Conservation (phyloP, 2,113 vertebrate genomes). For the Lonchura striata region DNA sequence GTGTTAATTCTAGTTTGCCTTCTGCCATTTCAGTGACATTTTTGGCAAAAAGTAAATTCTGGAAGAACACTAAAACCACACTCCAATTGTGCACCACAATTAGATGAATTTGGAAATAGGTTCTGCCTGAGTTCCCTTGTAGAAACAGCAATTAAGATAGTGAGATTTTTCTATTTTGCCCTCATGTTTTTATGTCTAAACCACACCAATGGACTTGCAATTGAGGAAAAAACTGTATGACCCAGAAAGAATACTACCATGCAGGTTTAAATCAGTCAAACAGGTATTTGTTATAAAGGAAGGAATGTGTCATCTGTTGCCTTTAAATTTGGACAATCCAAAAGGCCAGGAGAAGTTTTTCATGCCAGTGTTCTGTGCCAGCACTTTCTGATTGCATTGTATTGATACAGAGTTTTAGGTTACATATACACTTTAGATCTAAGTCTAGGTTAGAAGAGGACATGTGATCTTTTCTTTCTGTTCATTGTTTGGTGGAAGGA, state of each 20-base stretch:
- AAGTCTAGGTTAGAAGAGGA: neutral
- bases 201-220: neutral
- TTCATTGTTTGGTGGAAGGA: neutral
- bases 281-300: neutral
- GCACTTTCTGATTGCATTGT: neutral
- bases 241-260: neutral
- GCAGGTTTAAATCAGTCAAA: neutral
- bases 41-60: neutral
- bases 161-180: neutral
- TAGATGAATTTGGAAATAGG: neutral
- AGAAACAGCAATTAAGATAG: neutral
- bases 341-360: neutral
- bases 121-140: neutral
- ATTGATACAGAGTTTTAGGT: neutral
- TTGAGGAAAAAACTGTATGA: neutral
- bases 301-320: neutral
- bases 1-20: neutral
- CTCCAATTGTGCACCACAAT: neutral
- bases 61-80: neutral
- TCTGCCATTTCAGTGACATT: neutral
- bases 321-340: neutral
- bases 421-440: neutral
- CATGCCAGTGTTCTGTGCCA: neutral
- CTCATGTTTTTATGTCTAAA: neutral
- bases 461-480: neutral